Base-by-base conservation (phyloP, 2,113 vertebrate species). In the Osmerus mordax region DNA sequence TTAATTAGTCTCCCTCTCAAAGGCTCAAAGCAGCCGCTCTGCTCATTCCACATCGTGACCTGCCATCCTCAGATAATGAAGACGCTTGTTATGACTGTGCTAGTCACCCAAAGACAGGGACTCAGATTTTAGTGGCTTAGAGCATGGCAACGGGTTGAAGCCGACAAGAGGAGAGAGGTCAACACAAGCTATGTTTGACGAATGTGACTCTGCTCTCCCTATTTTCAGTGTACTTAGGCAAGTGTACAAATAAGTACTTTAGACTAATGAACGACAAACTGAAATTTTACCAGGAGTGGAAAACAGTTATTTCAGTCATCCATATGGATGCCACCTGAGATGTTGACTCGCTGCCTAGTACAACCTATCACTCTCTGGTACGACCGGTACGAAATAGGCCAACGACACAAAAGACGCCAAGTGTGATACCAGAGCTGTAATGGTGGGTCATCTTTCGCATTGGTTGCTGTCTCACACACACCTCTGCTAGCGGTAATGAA, bases 1-100 rank as follows among this genome's bases (percentile, higher is more conserved):
- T 85, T 92, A 92, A 92, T 93, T 91, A 90, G 83, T 65, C 60
- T 67, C 71, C 69, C 83, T 83, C 75, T 81, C 65, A 78, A 78
- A 85, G 78, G 77, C 81, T 83, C 84, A 80, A 79, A 75, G 81
- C 75, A 81, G 79, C 81, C 75, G 69, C 84, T 84, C 73, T 58
- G 77, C 71, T 86, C 65, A 41, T 78, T 71, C 86, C 77, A 55
- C 61, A 86, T 89, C 87, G 87, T 79, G 79, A 85, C 76, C 77
- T 87, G 90, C 81, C 80, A 74, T 78, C 86, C 79, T 69, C 80
- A 78, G 89, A 87, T 87, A 89, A 87, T 87, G 41, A 85, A 80
- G 73, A 82, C 86, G 77, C 81, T 80, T 84, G 81, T 84, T 85
- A 69, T 15, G 21, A 59, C 23, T 68, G 62, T 85, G 7, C 41